Evolutionary conservation across 2,113 vertebrate genomes (phyloP).

Genomic region (Bos javanicus): DNA sequence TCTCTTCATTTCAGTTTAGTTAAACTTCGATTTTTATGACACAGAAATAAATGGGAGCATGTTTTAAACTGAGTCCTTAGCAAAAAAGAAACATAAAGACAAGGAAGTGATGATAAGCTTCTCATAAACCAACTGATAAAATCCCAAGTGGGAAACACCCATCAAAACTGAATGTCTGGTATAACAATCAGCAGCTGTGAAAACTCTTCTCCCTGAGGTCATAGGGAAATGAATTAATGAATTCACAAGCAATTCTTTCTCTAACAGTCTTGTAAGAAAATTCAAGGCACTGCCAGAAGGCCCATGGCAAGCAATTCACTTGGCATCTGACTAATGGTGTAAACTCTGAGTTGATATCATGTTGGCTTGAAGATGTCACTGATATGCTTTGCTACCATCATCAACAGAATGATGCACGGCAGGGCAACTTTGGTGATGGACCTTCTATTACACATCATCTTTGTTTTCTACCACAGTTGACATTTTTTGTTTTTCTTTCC

Average conservation of each 20-base stretch:
- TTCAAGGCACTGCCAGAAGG: background rate
- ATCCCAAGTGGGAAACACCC: background rate
- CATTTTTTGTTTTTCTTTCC: background rate
- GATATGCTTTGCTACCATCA: background rate
- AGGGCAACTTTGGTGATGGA: background rate
- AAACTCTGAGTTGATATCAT: background rate
- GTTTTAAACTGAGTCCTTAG: conserved; percentile 36
- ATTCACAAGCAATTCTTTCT: background rate
- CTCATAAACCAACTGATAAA: conserved; percentile 25
- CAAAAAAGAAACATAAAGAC: background rate
- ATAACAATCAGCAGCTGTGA: conserved; percentile 6
- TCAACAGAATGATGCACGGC: background rate
- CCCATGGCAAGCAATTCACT: background rate
- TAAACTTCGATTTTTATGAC: conserved; percentile 3
- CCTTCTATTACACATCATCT: background rate
- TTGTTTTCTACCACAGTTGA: background rate
- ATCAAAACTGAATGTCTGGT: conserved; percentile 16
- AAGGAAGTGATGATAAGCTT: conserved; percentile 6
- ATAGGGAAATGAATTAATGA: conserved; percentile 43
- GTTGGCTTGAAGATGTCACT: background rate
- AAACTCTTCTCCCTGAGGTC: background rate
- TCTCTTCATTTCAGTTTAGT: conserved; percentile 1
- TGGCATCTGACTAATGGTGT: background rate
- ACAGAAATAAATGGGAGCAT: background rate
- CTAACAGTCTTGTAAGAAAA: conserved; percentile 30